These are phyloP conservation scores for Anguilla rostrata DNA, from an alignment of 2,113 vertebrate genomes.

Conservation along the genomic window DNA sequence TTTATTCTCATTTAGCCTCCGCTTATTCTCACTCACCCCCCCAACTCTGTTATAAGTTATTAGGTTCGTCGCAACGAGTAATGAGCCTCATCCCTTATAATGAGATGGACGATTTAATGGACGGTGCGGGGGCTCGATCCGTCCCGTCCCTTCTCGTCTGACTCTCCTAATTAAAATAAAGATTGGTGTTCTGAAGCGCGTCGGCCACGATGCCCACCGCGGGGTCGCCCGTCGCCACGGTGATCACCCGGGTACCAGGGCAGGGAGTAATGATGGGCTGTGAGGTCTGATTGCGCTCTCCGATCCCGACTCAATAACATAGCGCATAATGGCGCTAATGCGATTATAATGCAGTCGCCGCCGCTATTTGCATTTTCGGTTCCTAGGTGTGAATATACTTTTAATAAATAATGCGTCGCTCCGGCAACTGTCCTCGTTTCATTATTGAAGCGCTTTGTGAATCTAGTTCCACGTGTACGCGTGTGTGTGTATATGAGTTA, in stretches of 20 bases:
- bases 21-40: background rate
- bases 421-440: too few species aligned
- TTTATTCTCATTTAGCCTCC: background rate
- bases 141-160: background rate
- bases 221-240: conserved; percentile 23
- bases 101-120: conserved; percentile 43
- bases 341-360: background rate
- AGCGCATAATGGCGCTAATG: background rate
- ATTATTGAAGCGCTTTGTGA: too few species aligned
- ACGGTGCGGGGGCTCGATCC: conserved; percentile 30
- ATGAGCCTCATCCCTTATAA: conserved; percentile 44
- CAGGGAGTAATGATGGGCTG: background rate
- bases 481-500: too few species aligned
- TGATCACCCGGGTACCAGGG: background rate
- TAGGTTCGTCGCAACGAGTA: conserved; percentile 35
- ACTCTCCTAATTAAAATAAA: conserved; percentile 44
- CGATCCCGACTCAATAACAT: background rate
- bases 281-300: background rate
- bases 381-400: background rate
- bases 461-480: too few species aligned
- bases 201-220: conserved; percentile 32
- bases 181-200: conserved; percentile 19
- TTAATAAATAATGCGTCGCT: too few species aligned
- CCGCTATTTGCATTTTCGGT: background rate
- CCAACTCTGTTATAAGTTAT: conserved; percentile 33